Percentiles rank a stretch among this genome's conserved stretches.
Conservation (phyloP, 1,140 invertebrate genomes). For the Helicoverpa zea region DNA sequence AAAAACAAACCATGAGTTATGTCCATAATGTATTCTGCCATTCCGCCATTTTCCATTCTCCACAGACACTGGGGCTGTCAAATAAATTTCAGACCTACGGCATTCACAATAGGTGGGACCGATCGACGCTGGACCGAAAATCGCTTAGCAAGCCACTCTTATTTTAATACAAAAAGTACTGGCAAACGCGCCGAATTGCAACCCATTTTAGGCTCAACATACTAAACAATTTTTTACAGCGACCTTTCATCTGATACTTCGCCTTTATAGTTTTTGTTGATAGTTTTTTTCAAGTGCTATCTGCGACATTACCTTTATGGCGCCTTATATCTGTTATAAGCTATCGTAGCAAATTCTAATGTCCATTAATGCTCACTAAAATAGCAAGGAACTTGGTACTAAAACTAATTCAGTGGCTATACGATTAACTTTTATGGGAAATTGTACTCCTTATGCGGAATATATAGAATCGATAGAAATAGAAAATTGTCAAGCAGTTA, state of each 20-base stretch:
- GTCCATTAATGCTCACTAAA: constrained; percentile 71
- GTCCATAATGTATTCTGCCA: constrained; percentile 82
- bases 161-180: constrained; percentile 64
- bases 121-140: constrained; percentile 71
- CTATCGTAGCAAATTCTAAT: constrained; percentile 82
- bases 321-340: constrained; percentile 71
- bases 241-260: constrained; percentile 76
- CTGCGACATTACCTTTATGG: constrained; percentile 83
- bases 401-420: constrained; percentile 75
- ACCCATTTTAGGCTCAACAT: constrained; percentile 72
- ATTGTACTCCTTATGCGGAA: neutral
- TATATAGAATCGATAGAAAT: constrained; percentile 25
- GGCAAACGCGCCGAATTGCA: constrained; percentile 56
- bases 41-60: constrained; percentile 86
- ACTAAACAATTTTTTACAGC: constrained; percentile 74
- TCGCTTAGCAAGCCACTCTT: constrained; percentile 68
- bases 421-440: constrained; percentile 59
- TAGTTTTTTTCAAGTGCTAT: constrained; percentile 81
- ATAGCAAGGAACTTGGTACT: constrained; percentile 60
- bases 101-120: constrained; percentile 85
- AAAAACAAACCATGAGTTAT: constrained; percentile 86
- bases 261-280: constrained; percentile 80
- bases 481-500: constrained; percentile 15
- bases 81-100: constrained; percentile 85
- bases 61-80: constrained; percentile 83